phyloP scores from a whole-genome alignment of 2,113 vertebrate genomes.

The Platichthys flesus region DNA sequence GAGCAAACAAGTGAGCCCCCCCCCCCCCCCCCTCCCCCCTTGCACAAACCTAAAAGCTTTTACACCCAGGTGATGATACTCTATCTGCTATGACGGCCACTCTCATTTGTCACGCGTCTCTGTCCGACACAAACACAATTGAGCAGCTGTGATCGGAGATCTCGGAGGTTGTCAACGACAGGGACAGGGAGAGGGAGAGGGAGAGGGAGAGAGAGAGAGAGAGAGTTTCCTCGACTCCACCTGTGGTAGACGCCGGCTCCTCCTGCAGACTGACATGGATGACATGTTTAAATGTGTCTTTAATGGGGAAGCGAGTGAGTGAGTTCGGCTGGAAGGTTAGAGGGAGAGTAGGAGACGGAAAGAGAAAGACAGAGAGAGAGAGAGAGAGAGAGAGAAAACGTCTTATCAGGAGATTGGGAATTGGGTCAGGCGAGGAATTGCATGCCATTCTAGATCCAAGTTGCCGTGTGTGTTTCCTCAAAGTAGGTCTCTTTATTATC shows the following conservation, averaged over 20 bases:
- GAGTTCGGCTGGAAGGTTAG: slow-evolving; percentile 63
- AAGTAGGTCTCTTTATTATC: slow-evolving; percentile 70
- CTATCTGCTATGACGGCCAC: slow-evolving; percentile 63
- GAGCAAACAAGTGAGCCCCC: slow-evolving; percentile 39
- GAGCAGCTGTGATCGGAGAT: slow-evolving; percentile 73
- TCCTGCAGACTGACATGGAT: slow-evolving; percentile 64
- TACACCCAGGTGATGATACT: slow-evolving; percentile 69
- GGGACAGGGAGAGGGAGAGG: slow-evolving; percentile 33
- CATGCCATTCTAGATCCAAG: slow-evolving; percentile 80
- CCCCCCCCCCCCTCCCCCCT: slow-evolving; percentile 19
- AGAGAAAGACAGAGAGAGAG: not conserved
- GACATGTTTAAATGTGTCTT: slow-evolving; percentile 74
- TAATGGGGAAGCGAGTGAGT: slow-evolving; percentile 70
- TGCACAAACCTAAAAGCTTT: slow-evolving; percentile 50
- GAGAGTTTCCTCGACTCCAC: slow-evolving; percentile 39
- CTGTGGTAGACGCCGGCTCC: slow-evolving; percentile 35
- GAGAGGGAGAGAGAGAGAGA: slow-evolving; percentile 22
- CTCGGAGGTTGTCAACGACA: slow-evolving; percentile 57
- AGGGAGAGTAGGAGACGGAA: slow-evolving; percentile 29
- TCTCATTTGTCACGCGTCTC: slow-evolving; percentile 66
- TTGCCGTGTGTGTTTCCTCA: slow-evolving; percentile 74
- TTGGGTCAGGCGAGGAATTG: slow-evolving; percentile 80
- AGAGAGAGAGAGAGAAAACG: slow-evolving; percentile 45
- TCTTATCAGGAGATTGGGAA: slow-evolving; percentile 79
- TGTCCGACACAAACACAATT: slow-evolving; percentile 67